Evolutionary conservation across 2,113 vertebrate genomes (phyloP).

Genomic region (Oryctolagus cuniculus): DNA sequence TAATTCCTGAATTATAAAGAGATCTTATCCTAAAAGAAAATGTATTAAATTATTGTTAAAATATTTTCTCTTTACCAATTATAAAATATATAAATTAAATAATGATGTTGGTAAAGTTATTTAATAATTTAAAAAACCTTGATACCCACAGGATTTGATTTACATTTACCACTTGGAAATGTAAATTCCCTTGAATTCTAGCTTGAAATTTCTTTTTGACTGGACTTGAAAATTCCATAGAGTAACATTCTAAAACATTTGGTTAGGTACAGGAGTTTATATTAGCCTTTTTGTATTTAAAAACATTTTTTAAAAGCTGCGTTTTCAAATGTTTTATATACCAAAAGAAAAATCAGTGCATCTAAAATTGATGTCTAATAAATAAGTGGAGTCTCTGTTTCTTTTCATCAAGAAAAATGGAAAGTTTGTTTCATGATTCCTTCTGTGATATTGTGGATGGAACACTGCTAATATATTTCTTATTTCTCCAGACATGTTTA

Average conservation of each 20-base stretch:
- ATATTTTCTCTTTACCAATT: constrained; percentile 47
- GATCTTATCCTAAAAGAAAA: constrained; percentile 63
- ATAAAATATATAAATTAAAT: constrained; percentile 62
- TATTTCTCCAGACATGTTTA: neutral
- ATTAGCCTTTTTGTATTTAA: constrained; percentile 43
- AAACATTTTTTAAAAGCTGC: neutral
- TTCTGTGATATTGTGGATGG: constrained; percentile 13
- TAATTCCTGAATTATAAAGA: constrained; percentile 69
- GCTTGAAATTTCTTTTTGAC: constrained; percentile 29
- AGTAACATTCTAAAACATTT: constrained; percentile 32
- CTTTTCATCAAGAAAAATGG: constrained; percentile 56
- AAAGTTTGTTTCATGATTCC: constrained; percentile 31
- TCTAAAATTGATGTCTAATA: constrained; percentile 45
- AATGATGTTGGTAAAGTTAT: constrained; percentile 46
- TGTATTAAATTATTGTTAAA: constrained; percentile 80
- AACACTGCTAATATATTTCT: neutral
- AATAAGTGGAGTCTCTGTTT: neutral
- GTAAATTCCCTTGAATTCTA: neutral
- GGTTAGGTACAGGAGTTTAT: constrained; percentile 3
- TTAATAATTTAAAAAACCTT: constrained; percentile 54
- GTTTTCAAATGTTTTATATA: constrained; percentile 54
- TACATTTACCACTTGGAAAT: neutral
- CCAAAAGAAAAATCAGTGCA: constrained; percentile 50
- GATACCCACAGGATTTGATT: neutral
- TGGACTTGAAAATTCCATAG: neutral